Evolutionary conservation across 2,113 vertebrate species (phyloP).

Genomic region (Nothoprocta perdicaria): DNA sequence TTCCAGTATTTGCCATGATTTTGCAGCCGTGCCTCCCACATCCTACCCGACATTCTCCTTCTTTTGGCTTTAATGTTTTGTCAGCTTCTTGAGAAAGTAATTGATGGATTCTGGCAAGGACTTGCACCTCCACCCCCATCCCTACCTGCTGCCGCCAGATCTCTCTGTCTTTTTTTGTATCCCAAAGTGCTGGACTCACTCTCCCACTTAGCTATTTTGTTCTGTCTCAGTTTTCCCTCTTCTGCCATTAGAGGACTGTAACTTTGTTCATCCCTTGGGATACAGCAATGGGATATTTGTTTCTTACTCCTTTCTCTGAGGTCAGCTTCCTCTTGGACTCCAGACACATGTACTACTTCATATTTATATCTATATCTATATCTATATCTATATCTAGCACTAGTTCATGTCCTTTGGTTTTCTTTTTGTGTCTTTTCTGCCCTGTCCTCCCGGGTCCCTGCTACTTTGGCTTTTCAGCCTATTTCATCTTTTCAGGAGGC

Average conservation of each 20-base stretch:
- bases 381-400: neutral
- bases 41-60: neutral
- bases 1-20: neutral
- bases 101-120: neutral
- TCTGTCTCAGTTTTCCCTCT: neutral
- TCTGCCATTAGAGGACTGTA: neutral
- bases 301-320: neutral
- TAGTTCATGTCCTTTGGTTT: neutral
- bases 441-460: neutral
- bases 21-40: neutral
- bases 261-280: neutral
- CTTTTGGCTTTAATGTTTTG: neutral
- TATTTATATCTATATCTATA: too few species aligned
- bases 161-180: neutral
- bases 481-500: neutral
- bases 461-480: neutral
- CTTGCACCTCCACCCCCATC: neutral
- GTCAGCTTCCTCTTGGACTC: neutral
- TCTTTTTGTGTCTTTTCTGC: too few species aligned
- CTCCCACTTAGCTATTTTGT: neutral
- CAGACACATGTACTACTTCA: neutral
- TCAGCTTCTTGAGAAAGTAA: neutral
- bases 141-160: neutral
- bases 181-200: neutral
- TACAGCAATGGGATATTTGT: neutral